Percentiles rank a stretch among this genome's conserved stretches.
Evolutionary conservation across 1,140 invertebrate species (phyloP).

Genomic region (Orchesella cincta): DNA sequence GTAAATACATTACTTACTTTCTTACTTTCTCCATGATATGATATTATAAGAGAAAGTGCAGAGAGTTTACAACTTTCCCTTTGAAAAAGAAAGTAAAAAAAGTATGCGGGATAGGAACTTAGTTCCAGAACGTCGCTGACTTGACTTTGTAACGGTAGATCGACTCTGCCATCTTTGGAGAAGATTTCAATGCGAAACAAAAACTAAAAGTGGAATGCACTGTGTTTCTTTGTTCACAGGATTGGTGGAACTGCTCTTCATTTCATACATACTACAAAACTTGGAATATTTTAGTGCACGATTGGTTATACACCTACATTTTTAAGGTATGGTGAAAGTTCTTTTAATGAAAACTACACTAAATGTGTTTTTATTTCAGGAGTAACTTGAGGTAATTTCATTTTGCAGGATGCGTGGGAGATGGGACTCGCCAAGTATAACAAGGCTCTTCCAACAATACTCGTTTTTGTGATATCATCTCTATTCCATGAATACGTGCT

Average conservation of each 20-base stretch:
- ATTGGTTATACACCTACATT: constrained; percentile 90
- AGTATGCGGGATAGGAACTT: too few species aligned
- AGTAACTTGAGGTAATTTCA: background rate
- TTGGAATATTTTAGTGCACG: constrained; percentile 93
- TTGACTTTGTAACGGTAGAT: too few species aligned
- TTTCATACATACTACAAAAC: constrained; percentile 82
- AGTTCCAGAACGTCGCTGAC: too few species aligned
- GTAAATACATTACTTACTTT: too few species aligned
- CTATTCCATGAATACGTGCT: constrained; percentile 84
- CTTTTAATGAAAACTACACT: background rate
- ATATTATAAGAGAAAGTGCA: too few species aligned
- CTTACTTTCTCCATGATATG: too few species aligned
- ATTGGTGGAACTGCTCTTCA: constrained; percentile 90
- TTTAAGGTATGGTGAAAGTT: constrained; percentile 68
- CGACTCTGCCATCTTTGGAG: too few species aligned
- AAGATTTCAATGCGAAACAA: background rate
- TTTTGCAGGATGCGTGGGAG: constrained; percentile 50
- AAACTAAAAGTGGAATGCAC: background rate
- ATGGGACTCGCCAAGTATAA: constrained; percentile 38
- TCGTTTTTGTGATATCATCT: constrained; percentile 66
- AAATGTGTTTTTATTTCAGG: constrained; percentile 9
- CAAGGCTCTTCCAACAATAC: constrained; percentile 56
- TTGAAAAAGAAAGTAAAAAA: too few species aligned
- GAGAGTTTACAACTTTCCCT: too few species aligned
- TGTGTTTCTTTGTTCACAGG: constrained; percentile 62